Conservation (phyloP, 1,140 invertebrate genomes). For the Drosophila ohnishii region DNA sequence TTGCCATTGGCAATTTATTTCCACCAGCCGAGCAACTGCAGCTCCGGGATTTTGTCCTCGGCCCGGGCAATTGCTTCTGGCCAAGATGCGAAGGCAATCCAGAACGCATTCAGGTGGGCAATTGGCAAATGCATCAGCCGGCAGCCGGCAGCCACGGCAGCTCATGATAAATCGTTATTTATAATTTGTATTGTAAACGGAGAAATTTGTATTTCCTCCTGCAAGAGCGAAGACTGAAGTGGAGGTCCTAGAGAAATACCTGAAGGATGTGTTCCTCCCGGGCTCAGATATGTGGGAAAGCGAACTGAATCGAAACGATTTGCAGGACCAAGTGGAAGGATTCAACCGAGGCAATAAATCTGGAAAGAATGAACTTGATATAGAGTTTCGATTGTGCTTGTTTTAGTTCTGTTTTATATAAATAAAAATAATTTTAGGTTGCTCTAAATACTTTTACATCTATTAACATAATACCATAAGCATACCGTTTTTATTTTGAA, state of each 20-base stretch:
- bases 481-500: not conserved
- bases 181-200: conserved; percentile 76
- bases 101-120: conserved; percentile 71
- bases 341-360: conserved; percentile 1
- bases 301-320: not conserved
- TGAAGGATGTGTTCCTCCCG: not conserved
- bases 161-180: conserved; percentile 78
- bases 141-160: conserved; percentile 37
- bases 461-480: not conserved
- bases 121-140: conserved; percentile 71
- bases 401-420: not conserved
- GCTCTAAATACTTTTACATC: too few relatives aligned
- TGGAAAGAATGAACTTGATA: not conserved
- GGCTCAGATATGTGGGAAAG: conserved; percentile 3
- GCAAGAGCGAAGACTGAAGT: conserved; percentile 28
- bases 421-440: too few relatives aligned
- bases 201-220: conserved; percentile 34
- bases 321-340: not conserved
- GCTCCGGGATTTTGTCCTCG: conserved; percentile 46
- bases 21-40: conserved; percentile 36
- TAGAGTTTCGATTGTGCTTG: not conserved
- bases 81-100: conserved; percentile 30
- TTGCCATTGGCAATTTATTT: conserved; percentile 74
- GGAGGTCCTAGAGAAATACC: conserved; percentile 36
- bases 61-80: conserved; percentile 26